These are phyloP conservation scores for Dendrolimus houi DNA, from an alignment of 2,888 invertebrate species.

Conservation along the genomic window DNA sequence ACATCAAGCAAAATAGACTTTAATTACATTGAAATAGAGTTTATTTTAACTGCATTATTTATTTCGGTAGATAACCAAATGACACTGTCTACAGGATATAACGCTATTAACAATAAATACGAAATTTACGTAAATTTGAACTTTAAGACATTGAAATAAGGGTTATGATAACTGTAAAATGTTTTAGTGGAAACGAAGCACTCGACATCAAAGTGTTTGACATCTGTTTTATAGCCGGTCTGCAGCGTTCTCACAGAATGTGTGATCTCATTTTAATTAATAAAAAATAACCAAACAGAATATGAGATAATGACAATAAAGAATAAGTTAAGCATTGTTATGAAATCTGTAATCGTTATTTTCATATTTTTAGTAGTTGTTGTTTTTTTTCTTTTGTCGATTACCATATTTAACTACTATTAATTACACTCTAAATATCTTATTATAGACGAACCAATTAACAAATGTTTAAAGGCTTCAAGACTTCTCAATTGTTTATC, in stretches of 20 bases:
- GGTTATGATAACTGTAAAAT: neutral
- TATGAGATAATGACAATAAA: neutral
- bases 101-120: neutral
- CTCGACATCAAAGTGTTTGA: neutral
- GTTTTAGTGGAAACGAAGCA: neutral
- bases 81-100: neutral
- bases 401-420: too few relatives aligned
- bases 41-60: neutral
- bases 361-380: too few relatives aligned
- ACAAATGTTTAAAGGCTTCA: too few relatives aligned
- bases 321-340: neutral
- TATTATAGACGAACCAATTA: too few relatives aligned
- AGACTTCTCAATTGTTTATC: too few relatives aligned
- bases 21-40: neutral
- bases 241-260: neutral
- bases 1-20: neutral
- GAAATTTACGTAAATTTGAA: neutral
- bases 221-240: neutral
- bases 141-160: neutral
- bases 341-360: neutral
- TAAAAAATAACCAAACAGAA: neutral
- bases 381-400: too few relatives aligned
- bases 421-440: too few relatives aligned
- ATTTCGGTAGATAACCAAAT: neutral
- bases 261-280: neutral